Conservation (phyloP, 2,888 invertebrate species). For the Lomographa bimaculata region DNA sequence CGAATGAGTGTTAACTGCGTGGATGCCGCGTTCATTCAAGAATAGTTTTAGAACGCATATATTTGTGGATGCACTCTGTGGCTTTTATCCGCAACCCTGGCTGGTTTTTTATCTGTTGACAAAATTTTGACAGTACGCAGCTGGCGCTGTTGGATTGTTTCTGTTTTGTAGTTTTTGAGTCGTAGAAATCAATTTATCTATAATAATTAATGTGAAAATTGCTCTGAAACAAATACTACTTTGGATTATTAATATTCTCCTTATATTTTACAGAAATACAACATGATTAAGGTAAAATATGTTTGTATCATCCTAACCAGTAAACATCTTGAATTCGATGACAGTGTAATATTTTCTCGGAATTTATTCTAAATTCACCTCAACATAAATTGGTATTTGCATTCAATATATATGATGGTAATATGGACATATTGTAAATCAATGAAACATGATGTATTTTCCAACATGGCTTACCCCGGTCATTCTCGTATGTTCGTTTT, state of each 20-base stretch:
- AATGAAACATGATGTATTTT: slow-evolving; percentile 58
- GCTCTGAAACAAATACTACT: background rate
- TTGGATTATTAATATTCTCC: background rate
- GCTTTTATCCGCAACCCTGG: slow-evolving; percentile 4
- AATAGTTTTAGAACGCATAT: no score
- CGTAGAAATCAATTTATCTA: slow-evolving; percentile 34
- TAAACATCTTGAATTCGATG: slow-evolving; percentile 21
- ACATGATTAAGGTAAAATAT: slow-evolving; percentile 59
- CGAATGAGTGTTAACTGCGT: no score
- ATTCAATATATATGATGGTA: no score
- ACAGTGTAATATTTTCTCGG: slow-evolving; percentile 26
- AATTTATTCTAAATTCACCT: slow-evolving; percentile 10
- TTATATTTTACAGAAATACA: slow-evolving; percentile 33
- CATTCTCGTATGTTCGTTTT: slow-evolving; percentile 43
- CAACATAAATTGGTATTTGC: no score
- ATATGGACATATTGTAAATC: no score
- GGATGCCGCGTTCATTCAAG: no score
- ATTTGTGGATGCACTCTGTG: no score
- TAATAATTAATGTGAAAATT: slow-evolving; percentile 13
- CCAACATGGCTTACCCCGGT: slow-evolving; percentile 70
- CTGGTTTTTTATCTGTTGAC: slow-evolving; percentile 22
- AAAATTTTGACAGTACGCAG: slow-evolving; percentile 73
- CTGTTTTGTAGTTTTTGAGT: slow-evolving; percentile 56
- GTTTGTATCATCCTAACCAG: slow-evolving; percentile 8
- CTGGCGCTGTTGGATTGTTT: slow-evolving; percentile 63